Evolutionary conservation across 2,797 vertebrate species (phyloP).

Genomic region (Spondyliosoma cantharus): DNA sequence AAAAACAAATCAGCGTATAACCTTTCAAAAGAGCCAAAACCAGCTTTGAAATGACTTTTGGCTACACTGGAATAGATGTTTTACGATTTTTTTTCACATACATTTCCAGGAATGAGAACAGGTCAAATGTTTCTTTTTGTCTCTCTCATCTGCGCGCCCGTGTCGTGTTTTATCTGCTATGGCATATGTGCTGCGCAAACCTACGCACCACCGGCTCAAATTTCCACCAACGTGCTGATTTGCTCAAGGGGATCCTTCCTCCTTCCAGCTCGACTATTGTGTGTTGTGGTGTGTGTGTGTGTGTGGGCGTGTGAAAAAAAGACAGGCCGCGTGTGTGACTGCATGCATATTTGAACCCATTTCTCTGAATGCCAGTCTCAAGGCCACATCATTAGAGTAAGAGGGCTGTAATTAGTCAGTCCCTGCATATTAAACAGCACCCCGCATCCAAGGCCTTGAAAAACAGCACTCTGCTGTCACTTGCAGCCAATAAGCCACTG

Average conservation of each 20-base stretch:
- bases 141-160: neutral
- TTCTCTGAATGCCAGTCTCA: constrained; percentile 70
- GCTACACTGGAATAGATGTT: too few relatives aligned
- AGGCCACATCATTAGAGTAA: constrained; percentile 82
- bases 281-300: constrained; percentile 22
- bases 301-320: constrained; percentile 1
- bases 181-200: constrained; percentile 36
- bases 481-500: constrained; percentile 62
- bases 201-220: constrained; percentile 38
- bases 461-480: constrained; percentile 68
- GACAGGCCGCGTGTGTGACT: constrained; percentile 1
- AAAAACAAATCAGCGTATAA: too few relatives aligned
- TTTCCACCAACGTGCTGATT: constrained; percentile 39
- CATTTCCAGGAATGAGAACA: too few relatives aligned
- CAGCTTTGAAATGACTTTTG: too few relatives aligned
- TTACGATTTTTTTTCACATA: too few relatives aligned
- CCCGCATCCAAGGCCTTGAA: constrained; percentile 71
- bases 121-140: neutral
- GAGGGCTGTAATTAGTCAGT: constrained; percentile 81
- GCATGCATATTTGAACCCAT: constrained; percentile 53
- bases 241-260: constrained; percentile 31
- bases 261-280: constrained; percentile 28
- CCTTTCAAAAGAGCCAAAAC: too few relatives aligned
- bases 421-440: constrained; percentile 83
- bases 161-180: constrained; percentile 31